Evolutionary conservation across 2,113 vertebrate genomes (phyloP), one percentile per base, ranked within the genome.

Genomic region (Taxidea taxus): DNA sequence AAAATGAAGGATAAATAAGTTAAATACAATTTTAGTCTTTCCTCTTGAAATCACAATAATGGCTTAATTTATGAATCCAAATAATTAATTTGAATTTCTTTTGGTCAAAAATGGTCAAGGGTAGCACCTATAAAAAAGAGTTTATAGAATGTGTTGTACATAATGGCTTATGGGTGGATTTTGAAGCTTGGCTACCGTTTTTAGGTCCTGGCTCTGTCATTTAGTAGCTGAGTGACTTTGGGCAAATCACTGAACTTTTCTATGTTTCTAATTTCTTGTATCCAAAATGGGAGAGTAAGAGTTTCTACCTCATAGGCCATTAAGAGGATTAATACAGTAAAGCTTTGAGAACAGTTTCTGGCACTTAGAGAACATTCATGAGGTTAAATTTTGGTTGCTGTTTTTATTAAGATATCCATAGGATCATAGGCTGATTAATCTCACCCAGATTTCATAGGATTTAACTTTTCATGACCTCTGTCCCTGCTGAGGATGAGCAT

Each of bases 391-490:
- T 47, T 70, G 13, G 2, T 90, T 4, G 2, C 81, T 39, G 14
- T 91, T 49, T 34, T 83, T 96, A 72, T 85, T 95, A 68, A 39
- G 70, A 20, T 77, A n/a, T 6, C 15, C 16, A n/a, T 7, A 86
- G 5, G 34, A 83, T 80, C 34, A 20, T 51, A 74, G 25, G 18
- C 64, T 94, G 90, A 96, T 87, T 83, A 60, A 93, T 62, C 20
- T 66, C n/a, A 87, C 58, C 58, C 37, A 80, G n/a, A 84, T 95
- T 96, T 94, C 62, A 95, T 56, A 42, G 12, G 21, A 84, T 51
- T 96, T 95, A 95, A 77, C 47, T 87, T 93, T 96, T 87, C 75
- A n/a, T 90, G 21, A 87, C 37, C 84, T 97, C 47, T 77, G 64
- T 87, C 18, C 58, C 42, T 86, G 44, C 70, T 84, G 85, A 94